Evolutionary conservation across 2,113 vertebrate genomes (phyloP).

Genomic region (Illadopsis cleaveri): DNA sequence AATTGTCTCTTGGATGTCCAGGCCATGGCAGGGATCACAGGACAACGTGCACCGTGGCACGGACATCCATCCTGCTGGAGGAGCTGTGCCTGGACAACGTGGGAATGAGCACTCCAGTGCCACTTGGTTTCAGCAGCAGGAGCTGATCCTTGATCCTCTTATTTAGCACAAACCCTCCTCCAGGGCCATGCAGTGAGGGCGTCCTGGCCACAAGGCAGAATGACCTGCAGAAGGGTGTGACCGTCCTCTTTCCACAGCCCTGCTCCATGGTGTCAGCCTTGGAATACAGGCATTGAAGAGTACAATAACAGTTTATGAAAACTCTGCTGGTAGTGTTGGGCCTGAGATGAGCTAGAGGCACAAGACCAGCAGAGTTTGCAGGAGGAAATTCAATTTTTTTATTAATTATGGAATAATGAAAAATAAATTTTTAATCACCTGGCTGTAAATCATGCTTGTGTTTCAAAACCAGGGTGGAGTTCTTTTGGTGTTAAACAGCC

Average conservation of each 20-base stretch:
- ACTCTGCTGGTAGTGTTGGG: background rate
- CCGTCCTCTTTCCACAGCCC: background rate
- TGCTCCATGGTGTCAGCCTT: background rate
- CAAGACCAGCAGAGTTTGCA: background rate
- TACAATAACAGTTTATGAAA: background rate
- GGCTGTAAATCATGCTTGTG: background rate
- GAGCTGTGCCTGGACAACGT: background rate
- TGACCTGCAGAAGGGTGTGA: background rate
- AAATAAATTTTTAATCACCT: background rate
- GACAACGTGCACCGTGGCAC: rapidly evolving
- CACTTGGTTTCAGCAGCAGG: background rate
- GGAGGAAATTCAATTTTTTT: background rate
- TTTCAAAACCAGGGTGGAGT: background rate
- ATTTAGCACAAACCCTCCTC: background rate
- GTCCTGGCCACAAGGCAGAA: rapidly evolving
- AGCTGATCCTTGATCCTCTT: background rate
- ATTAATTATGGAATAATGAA: background rate
- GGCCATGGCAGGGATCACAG: background rate
- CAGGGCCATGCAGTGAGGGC: background rate
- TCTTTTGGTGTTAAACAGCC: background rate
- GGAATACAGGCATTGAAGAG: background rate
- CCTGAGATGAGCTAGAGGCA: background rate
- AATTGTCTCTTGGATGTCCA: background rate
- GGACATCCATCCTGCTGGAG: background rate
- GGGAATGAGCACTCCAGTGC: rapidly evolving